Base-by-base conservation (phyloP, 2,888 invertebrate species). In the Pyrocoelia pectoralis region DNA sequence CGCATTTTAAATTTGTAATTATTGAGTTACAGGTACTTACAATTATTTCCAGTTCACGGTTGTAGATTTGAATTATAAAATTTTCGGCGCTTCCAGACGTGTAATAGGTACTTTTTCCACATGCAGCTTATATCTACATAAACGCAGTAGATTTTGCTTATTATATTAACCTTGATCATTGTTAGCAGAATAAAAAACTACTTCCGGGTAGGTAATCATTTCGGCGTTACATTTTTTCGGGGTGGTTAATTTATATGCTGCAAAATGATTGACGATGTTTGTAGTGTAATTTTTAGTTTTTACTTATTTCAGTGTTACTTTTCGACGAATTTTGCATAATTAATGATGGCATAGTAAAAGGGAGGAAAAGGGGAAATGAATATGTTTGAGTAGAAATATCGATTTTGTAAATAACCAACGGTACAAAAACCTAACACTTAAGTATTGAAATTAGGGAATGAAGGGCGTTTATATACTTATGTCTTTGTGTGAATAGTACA, bases 201-300 rank as follows among this genome's bases (percentile, higher is more conserved):
- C 33, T 33, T 33, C 33, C 33, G 33, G 33, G 33, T 33, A 33
- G 33, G n/a, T 33, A 33, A 33, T 33, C n/a, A 33, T 33, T 33
- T 33, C 33, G 33, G n/a, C 33, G n/a, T 6, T 33, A 33, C 9
- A 33, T n/a, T n/a, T 33, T 33, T 33, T n/a, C 8, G n/a, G 33
- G 10, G 10, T 8, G 33, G 9, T 33, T n/a, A 33, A 33, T 8
- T n/a, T 33, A 24, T 24, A 24, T 33, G 33, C 8, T 8, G 33
- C n/a, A 33, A 33, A 33, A 33, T n/a, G n/a, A 33, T n/a, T 33
- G n/a, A 33, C 6, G 24, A 33, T 8, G 33, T 24, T 3, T 24
- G 24, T 3, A 24, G 24, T 24, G 8, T 33, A 10, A 8, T 8
- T 33, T 33, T n/a, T 2, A 33, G 8, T 33, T 33, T 33, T n/a